phyloP scores from a whole-genome alignment of 2,113 vertebrate species.

The Anhinga anhinga region DNA sequence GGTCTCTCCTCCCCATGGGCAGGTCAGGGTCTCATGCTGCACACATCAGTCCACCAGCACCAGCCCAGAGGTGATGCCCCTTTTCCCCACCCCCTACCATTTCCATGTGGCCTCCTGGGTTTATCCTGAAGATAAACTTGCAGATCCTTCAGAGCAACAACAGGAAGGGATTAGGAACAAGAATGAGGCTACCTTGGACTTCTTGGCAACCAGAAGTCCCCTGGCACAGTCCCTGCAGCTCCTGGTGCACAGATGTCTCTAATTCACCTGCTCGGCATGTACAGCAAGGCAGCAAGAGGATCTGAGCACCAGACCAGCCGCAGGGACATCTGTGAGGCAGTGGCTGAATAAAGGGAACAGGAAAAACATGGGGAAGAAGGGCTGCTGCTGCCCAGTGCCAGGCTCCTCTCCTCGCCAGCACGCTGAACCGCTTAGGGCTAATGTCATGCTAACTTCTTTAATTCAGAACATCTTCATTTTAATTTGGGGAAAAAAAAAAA shows the following conservation, averaged over 20 bases:
- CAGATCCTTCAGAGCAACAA: not conserved
- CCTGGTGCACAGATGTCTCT: not conserved
- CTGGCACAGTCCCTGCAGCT: rapidly evolving
- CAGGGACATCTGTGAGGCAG: not conserved
- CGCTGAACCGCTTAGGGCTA: not conserved
- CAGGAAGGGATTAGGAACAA: not conserved
- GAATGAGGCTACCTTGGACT: not conserved
- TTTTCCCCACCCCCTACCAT: not conserved
- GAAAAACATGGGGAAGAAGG: not conserved
- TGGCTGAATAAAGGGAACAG: not conserved
- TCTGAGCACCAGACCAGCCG: not conserved
- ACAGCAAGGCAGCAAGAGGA: not conserved
- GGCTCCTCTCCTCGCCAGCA: not conserved
- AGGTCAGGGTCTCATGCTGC: not conserved
- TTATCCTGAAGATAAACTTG: not conserved
- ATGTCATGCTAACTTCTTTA: constrained; percentile 24
- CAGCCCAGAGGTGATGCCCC: not conserved
- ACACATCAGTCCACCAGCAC: rapidly evolving
- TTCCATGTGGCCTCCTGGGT: not conserved
- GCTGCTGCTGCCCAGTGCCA: not conserved
- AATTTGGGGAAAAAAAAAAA: not conserved
- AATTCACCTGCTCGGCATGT: not conserved
- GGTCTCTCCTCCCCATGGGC: not conserved
- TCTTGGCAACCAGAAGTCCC: not conserved
- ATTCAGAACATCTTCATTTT: constrained; percentile 5